Base-by-base conservation (phyloP, 2,113 vertebrate genomes). In the Steatornis caripensis region DNA sequence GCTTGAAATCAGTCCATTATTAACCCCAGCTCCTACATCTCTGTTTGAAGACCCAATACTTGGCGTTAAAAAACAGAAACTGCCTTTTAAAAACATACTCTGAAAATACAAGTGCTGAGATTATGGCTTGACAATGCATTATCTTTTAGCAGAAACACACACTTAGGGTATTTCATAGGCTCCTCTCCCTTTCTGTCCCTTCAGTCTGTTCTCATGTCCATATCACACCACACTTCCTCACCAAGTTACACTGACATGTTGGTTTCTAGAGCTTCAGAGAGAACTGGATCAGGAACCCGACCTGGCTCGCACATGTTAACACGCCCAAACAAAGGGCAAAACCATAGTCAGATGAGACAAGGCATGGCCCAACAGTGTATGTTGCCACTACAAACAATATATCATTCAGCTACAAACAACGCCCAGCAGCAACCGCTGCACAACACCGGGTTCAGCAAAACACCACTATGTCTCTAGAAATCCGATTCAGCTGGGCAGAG, bases 51-150 rank as follows among this genome's bases (percentile, higher is more conserved):
- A 39, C 4, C 4, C 22, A 53, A 57, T 14, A 60, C 5, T 8
- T 21, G 43, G 18, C 61, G 54, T 3, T 24, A 7, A 46, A 87
- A 82, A 70, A 8, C 15, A 64, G 34, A 89, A 92, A 57, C 18
- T 1, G 2, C 10, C 51, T 81, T 92, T 78, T 58, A 30, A 81
- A 95, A 75, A 29, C 54, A 20, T 6, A 23, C 10, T 10, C 48
- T 43, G 23, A 77, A 66, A 88, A 92, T 8, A 26, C 8, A 34
- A 74, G 32, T 9, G 9, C 18, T 10, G 7, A 84, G 29, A 72
- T 53, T 37, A 72, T 2, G 7, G 39, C 53, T 57, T 1, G 0
- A 48, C 16, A 39, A 30, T 1, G 5, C 12, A n/a, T 37, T n/a
- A n/a, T 29, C 34, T 70, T 72, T 34, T 5, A 84, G 69, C 39